These are phyloP conservation scores for Nowickia ferox DNA, from an alignment of 2,888 invertebrate species.

Conservation along the genomic window DNA sequence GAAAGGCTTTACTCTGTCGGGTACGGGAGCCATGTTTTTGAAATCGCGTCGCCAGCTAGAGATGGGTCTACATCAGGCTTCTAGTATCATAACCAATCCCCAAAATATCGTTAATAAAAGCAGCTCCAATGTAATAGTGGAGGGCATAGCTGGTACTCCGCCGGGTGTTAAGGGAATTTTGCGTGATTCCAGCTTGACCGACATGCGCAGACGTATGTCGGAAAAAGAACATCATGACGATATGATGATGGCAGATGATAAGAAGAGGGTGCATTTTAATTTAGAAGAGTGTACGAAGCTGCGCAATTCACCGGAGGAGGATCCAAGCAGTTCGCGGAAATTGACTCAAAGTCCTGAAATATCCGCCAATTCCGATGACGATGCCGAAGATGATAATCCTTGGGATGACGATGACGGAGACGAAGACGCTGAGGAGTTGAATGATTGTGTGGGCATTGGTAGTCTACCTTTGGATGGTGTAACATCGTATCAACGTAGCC, in stretches of 20 bases:
- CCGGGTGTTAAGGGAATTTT: constrained; percentile 86
- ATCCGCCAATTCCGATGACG: constrained; percentile 78
- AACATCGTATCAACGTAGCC: constrained; percentile 74
- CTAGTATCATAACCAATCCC: constrained; percentile 68
- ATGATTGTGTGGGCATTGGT: constrained; percentile 71
- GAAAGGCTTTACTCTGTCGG: constrained; percentile 84
- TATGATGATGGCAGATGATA: constrained; percentile 84
- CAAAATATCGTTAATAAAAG: constrained; percentile 46
- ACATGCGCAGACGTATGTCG: constrained; percentile 78
- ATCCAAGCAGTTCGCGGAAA: constrained; percentile 76
- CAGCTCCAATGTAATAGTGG: constrained; percentile 67
- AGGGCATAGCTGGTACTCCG: constrained; percentile 69
- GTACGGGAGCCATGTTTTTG: constrained; percentile 86
- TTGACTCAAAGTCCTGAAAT: constrained; percentile 79
- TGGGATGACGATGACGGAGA: constrained; percentile 79
- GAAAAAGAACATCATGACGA: constrained; percentile 74
- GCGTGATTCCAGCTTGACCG: constrained; percentile 85
- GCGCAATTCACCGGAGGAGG: constrained; percentile 78
- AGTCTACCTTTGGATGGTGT: constrained; percentile 66
- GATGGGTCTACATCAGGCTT: constrained; percentile 73
- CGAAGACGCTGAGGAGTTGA: constrained; percentile 80
- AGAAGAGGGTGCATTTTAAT: constrained; percentile 89
- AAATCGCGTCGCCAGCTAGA: constrained; percentile 83
- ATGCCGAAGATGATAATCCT: constrained; percentile 78
- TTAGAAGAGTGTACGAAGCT: constrained; percentile 79